phyloP scores from a whole-genome alignment of 2,888 invertebrate genomes.

The Eupithecia subumbrata region DNA sequence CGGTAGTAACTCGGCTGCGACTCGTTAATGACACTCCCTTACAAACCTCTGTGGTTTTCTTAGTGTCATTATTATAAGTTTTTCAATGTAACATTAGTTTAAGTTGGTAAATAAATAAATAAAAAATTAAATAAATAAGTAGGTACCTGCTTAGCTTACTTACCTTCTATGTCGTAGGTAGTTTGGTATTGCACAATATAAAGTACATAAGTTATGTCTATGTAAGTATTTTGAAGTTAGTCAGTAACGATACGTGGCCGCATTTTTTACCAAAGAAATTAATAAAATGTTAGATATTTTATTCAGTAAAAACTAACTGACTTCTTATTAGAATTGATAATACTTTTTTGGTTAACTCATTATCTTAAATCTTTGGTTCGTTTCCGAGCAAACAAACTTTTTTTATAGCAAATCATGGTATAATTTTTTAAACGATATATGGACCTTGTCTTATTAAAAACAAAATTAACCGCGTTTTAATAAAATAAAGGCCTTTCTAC shows the following conservation, averaged over 20 bases:
- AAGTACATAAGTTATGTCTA: background rate
- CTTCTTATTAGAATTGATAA: background rate
- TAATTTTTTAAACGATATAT: background rate
- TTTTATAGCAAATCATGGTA: background rate
- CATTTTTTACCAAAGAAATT: background rate
- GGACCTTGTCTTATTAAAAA: background rate
- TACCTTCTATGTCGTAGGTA: background rate
- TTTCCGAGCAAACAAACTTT: background rate
- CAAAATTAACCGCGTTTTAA: background rate
- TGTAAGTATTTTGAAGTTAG: background rate
- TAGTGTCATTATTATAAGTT: too few species aligned
- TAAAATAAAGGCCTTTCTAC: background rate
- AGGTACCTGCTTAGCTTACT: background rate
- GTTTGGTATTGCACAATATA: background rate
- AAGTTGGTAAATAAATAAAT: too few species aligned
- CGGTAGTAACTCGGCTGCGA: too few species aligned
- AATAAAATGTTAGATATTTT: background rate
- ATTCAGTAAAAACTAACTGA: background rate
- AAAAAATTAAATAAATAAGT: background rate
- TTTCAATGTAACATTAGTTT: too few species aligned
- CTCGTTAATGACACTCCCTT: too few species aligned
- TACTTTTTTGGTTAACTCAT: background rate
- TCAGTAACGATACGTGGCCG: background rate
- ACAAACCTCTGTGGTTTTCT: too few species aligned
- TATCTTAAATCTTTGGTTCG: background rate